These are phyloP conservation scores for Glaucomys volans DNA, from an alignment of 2,113 vertebrate genomes.

Conservation along the genomic window DNA sequence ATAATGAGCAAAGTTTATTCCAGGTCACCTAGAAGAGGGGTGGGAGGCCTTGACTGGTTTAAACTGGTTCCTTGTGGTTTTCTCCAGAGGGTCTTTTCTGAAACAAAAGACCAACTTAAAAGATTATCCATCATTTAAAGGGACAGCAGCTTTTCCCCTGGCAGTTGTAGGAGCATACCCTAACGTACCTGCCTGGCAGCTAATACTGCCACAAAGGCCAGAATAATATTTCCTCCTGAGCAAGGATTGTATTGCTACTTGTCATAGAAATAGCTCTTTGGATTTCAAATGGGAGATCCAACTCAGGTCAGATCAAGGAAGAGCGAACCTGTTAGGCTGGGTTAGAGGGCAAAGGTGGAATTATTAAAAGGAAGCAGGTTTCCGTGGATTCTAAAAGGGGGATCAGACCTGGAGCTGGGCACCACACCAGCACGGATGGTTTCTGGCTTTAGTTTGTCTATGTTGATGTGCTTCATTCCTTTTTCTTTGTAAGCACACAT, in stretches of 20 bases:
- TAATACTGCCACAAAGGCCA: not conserved
- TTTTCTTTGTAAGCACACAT: not conserved
- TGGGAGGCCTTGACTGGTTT: not conserved
- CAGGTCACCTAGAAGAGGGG: not conserved
- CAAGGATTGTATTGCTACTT: not conserved
- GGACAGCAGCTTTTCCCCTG: not conserved
- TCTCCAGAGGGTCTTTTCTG: not conserved
- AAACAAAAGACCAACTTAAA: not conserved
- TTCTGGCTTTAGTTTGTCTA: not conserved
- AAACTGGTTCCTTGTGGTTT: not conserved
- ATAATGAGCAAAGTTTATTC: not conserved
- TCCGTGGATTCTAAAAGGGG: not conserved
- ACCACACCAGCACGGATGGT: not conserved
- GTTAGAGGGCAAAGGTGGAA: not conserved
- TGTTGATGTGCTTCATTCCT: not conserved
- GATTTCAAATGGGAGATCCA: constrained; percentile 27
- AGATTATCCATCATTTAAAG: not conserved
- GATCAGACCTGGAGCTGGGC: not conserved
- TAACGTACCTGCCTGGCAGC: not conserved
- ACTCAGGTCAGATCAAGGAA: not conserved
- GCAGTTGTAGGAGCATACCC: not conserved
- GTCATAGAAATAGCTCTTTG: constrained; percentile 22
- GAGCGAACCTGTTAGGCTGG: not conserved
- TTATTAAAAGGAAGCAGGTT: not conserved
- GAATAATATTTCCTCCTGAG: not conserved